phyloP scores from a whole-genome alignment of 2,888 invertebrate species.

The Choristoneura rosaceana region DNA sequence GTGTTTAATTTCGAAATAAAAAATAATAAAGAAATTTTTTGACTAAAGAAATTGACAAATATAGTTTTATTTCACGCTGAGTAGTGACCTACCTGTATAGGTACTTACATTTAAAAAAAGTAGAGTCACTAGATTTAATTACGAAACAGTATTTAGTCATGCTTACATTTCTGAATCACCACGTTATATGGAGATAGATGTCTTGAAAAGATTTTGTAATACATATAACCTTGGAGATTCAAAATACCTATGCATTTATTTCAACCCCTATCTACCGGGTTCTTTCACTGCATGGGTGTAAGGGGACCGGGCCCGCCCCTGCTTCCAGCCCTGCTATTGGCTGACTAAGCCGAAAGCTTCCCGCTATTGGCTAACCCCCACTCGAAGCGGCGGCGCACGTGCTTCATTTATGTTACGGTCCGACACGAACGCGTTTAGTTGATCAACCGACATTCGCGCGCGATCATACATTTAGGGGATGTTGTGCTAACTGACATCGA shows the following conservation, averaged over 20 bases:
- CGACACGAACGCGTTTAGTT: slow-evolving; percentile 79
- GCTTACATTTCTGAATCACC: neutral
- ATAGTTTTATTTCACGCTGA: no score
- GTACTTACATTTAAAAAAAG: neutral
- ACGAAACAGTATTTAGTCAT: neutral
- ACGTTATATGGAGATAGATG: neutral
- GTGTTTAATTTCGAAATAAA: no score
- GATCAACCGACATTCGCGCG: slow-evolving; percentile 77
- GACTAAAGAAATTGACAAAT: no score
- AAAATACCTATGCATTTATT: slow-evolving; percentile 43
- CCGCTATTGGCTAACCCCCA: slow-evolving; percentile 65
- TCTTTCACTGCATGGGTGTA: slow-evolving; percentile 58
- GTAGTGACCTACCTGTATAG: neutral
- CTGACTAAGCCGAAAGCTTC: slow-evolving; percentile 58
- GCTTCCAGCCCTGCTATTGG: slow-evolving; percentile 60
- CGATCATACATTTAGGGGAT: slow-evolving; percentile 77
- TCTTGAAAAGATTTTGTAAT: neutral
- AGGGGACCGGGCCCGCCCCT: slow-evolving; percentile 65
- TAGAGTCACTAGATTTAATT: neutral
- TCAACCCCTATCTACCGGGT: slow-evolving; percentile 65
- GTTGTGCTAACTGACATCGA: slow-evolving; percentile 67
- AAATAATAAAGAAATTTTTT: no score
- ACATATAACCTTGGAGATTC: slow-evolving; percentile 21
- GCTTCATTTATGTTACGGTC: slow-evolving; percentile 74
- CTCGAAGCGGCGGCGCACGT: slow-evolving; percentile 68